Evolutionary conservation across 2,113 vertebrate species (phyloP), one percentile per base, ranked within the genome.

Genomic region (Fregata magnificens): DNA sequence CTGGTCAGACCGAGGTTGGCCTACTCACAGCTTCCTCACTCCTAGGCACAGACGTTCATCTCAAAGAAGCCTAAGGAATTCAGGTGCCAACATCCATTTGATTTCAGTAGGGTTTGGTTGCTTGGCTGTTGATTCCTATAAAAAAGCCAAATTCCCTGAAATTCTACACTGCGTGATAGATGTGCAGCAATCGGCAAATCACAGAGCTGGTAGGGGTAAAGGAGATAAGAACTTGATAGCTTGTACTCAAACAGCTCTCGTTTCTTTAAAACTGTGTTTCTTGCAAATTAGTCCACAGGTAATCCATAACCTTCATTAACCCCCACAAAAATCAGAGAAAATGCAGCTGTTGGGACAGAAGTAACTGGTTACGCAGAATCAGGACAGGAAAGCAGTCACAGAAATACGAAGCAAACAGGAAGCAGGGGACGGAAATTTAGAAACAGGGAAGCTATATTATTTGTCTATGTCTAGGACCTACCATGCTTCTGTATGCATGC

Each of bases 131-230:
- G 25, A 55, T 69, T 73, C 9, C 15, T 15, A 3, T n/a, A 18
- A 36, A 93, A 72, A 32, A 7, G 44, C 11, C 29, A 9, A 52
- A 45, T 19, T 82, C 11, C 16, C 18, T 24, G 5, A 58, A 63
- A 32, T 21, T 34, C 38, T 14, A 0, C 16, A 1, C 22, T 9
- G 32, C 47, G 6, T 9, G 4, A 34, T 63, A 15, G 6, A 2
- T 32, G 4, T 0, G 1, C n/a, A 11, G 31, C 67, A 13, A 24
- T 25, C 53, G 65, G 67, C 52, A n/a, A 12, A 10, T 18, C 13
- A 31, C 5, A 2, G 65, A 29, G 67, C 25, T 81, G 34, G 13
- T 6, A 20, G 31, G 28, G 22, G 29, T n/a, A 29, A 42, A 24
- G 42, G 25, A 77, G 44, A 9, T 8, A 8, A 47, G 52, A 34